Conservation (phyloP, 2,888 invertebrate genomes). For the Margaritifera margaritifera region DNA sequence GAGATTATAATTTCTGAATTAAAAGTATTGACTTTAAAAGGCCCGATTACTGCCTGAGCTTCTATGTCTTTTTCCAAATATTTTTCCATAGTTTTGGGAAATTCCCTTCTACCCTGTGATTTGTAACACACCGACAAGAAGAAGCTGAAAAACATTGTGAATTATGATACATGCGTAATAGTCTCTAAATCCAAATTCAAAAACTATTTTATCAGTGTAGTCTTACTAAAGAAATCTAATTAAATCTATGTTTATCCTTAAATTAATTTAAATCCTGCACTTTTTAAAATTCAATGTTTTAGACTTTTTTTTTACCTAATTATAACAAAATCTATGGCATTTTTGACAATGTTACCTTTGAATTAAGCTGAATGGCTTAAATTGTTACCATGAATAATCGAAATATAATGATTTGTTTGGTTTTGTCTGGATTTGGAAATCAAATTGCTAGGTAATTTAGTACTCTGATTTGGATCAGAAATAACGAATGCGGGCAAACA, state of each 20-base stretch:
- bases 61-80: conserved; percentile 6
- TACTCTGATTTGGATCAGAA: background rate
- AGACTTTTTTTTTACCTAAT: too few species aligned
- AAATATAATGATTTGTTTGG: too few species aligned
- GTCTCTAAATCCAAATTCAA: conserved; percentile 11
- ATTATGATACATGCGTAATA: background rate
- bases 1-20: background rate
- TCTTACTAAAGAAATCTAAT: background rate
- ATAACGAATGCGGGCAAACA: background rate
- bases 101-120: background rate
- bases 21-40: conserved; percentile 1
- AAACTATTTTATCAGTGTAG: conserved; percentile 3
- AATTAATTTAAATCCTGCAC: too few species aligned
- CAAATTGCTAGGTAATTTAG: background rate
- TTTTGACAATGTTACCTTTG: too few species aligned
- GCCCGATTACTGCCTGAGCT: conserved; percentile 4
- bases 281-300: too few species aligned
- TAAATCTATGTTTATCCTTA: background rate
- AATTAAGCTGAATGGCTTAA: too few species aligned
- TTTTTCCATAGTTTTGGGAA: background rate
- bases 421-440: too few species aligned
- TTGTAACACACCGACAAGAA: background rate
- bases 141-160: background rate
- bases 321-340: too few species aligned
- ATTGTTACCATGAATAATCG: too few species aligned